Percentiles rank a stretch among this genome's conserved stretches.
phyloP scores from a whole-genome alignment of 2,888 invertebrate species.

The Bellardia pandia region DNA sequence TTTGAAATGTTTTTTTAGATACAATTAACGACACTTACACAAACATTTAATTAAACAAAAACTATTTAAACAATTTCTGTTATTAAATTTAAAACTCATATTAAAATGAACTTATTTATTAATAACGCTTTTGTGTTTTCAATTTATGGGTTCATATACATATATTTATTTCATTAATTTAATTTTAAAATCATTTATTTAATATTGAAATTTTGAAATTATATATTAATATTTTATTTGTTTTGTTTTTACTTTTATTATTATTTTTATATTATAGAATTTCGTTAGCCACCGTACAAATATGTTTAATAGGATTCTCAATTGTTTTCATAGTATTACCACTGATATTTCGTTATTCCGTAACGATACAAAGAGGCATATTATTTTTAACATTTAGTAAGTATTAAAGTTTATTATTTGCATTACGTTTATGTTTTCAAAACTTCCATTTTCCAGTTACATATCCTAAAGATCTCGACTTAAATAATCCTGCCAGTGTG shows the following conservation, averaged over 20 bases:
- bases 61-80: neutral
- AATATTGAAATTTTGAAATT: neutral
- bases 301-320: conserved; percentile 80
- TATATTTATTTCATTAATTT: conserved; percentile 1
- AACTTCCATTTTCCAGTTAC: conserved; percentile 83
- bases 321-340: conserved; percentile 89
- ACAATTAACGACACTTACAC: neutral
- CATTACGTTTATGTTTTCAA: neutral
- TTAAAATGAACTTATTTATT: neutral
- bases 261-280: conserved; percentile 79
- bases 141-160: neutral
- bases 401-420: conserved; percentile 78
- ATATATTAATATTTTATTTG: neutral
- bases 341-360: conserved; percentile 89
- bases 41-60: neutral
- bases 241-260: neutral
- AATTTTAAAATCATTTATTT: neutral
- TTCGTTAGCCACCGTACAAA: conserved; percentile 80
- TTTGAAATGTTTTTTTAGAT: neutral
- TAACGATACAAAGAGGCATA: conserved; percentile 88
- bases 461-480: conserved; percentile 85
- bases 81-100: neutral
- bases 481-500: conserved; percentile 84
- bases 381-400: conserved; percentile 92
- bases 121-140: neutral